Evolutionary conservation across 1,140 invertebrate genomes (phyloP).

Genomic region (Lordiphosa mommai): DNA sequence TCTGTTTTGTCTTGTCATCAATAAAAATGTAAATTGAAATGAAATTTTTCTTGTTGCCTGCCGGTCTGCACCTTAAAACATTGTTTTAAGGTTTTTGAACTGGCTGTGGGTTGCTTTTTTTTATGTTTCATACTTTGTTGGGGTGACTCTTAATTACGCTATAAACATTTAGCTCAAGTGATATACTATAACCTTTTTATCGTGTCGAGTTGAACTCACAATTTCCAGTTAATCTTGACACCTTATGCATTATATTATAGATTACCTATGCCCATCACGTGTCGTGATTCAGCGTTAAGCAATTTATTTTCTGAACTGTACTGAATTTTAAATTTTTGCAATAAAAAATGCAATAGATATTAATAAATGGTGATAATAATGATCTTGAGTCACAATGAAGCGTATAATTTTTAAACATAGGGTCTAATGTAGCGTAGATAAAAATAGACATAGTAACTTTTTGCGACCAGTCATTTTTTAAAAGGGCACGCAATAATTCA

Average conservation of each 20-base stretch:
- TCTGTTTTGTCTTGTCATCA: slow-evolving; percentile 41
- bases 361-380: slow-evolving; percentile 14
- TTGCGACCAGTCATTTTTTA: too few species aligned
- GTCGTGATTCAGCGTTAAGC: slow-evolving; percentile 32
- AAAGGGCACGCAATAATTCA: too few species aligned
- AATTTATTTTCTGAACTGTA: slow-evolving; percentile 18
- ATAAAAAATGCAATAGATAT: slow-evolving; percentile 52
- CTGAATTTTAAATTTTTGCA: slow-evolving; percentile 16
- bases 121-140: slow-evolving; percentile 4
- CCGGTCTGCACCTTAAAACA: slow-evolving; percentile 5
- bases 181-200: slow-evolving; percentile 20
- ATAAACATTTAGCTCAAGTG: background rate
- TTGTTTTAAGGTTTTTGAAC: slow-evolving; percentile 60
- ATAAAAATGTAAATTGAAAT: slow-evolving; percentile 66
- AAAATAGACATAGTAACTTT: too few species aligned
- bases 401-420: too few species aligned
- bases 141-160: background rate
- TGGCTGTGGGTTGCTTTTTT: background rate
- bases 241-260: slow-evolving; percentile 38
- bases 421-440: too few species aligned
- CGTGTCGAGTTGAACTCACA: slow-evolving; percentile 16
- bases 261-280: slow-evolving; percentile 33
- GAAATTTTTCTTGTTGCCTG: slow-evolving; percentile 31
- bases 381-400: too few species aligned
- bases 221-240: slow-evolving; percentile 59